Evolutionary conservation across 2,113 vertebrate genomes (phyloP).

Genomic region (Glaucomys volans): DNA sequence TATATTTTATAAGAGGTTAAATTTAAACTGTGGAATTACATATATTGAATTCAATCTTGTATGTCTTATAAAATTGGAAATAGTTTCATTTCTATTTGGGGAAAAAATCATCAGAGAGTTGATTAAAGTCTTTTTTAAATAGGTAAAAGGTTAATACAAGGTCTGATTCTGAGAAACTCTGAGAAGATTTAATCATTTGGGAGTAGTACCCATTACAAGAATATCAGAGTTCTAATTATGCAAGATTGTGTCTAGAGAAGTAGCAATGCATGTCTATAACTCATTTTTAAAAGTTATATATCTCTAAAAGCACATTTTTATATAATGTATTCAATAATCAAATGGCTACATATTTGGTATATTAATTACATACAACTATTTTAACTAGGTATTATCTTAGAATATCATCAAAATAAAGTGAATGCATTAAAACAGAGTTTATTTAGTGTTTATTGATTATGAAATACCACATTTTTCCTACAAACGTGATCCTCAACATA

Average conservation of each 20-base stretch:
- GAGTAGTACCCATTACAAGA: not conserved
- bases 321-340: not conserved
- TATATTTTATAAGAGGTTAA: slow-evolving; percentile 32
- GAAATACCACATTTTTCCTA: slow-evolving; percentile 17
- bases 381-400: slow-evolving; percentile 9
- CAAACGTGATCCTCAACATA: slow-evolving; percentile 1
- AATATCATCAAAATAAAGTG: not conserved
- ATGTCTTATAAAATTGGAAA: slow-evolving; percentile 19
- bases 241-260: not conserved
- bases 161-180: not conserved
- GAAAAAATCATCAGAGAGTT: not conserved
- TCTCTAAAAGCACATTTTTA: slow-evolving; percentile 47
- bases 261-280: not conserved
- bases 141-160: not conserved
- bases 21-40: slow-evolving; percentile 32
- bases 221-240: slow-evolving; percentile 28
- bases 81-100: not conserved
- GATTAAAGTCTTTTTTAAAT: not conserved
- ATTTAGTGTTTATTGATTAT: not conserved
- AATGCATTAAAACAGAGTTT: slow-evolving; percentile 23
- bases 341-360: not conserved
- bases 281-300: slow-evolving; percentile 34
- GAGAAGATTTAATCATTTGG: not conserved
- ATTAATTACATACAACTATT: slow-evolving; percentile 18
- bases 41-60: slow-evolving; percentile 37